phyloP scores from a whole-genome alignment of 2,797 vertebrate genomes.

The Neostethus bicornis region DNA sequence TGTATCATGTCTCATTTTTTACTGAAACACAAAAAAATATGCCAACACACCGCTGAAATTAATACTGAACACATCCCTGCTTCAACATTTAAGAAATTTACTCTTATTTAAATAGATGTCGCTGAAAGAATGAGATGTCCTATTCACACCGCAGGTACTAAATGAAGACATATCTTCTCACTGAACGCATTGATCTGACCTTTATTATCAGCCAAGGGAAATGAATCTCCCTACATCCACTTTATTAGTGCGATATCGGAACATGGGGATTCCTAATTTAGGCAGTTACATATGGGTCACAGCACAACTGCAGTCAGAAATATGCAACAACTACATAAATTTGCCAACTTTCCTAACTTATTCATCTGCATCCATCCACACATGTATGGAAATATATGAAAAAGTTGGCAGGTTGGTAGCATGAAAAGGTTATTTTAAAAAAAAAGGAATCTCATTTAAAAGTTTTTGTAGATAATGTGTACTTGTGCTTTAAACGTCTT shows the following conservation, averaged over 20 bases:
- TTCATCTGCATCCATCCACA: too few relatives aligned
- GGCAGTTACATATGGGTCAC: conserved; percentile 63
- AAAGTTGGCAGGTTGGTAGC: too few relatives aligned
- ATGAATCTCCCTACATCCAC: conserved; percentile 73
- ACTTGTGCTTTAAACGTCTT: too few relatives aligned
- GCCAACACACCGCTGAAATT: conserved; percentile 60
- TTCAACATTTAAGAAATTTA: conserved; percentile 63
- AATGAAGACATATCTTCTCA: conserved; percentile 74
- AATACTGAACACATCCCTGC: conserved; percentile 51
- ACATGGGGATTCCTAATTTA: conserved; percentile 65
- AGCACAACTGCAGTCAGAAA: conserved; percentile 56
- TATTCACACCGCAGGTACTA: conserved; percentile 37
- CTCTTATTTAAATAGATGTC: conserved; percentile 68
- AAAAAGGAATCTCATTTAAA: too few relatives aligned
- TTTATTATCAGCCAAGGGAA: conserved; percentile 65
- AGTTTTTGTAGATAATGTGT: too few relatives aligned
- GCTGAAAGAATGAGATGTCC: conserved; percentile 36
- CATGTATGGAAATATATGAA: background rate
- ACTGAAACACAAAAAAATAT: conserved; percentile 75
- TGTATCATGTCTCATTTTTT: conserved; percentile 55
- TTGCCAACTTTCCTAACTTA: too few relatives aligned
- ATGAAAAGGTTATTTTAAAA: too few relatives aligned
- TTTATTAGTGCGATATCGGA: conserved; percentile 68
- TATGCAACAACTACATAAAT: conserved; percentile 40
- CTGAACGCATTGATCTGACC: conserved; percentile 78